Percentiles rank a stretch among this genome's conserved stretches.
Conservation (phyloP, 2,888 invertebrate species). For the Lathronympha strigana region DNA sequence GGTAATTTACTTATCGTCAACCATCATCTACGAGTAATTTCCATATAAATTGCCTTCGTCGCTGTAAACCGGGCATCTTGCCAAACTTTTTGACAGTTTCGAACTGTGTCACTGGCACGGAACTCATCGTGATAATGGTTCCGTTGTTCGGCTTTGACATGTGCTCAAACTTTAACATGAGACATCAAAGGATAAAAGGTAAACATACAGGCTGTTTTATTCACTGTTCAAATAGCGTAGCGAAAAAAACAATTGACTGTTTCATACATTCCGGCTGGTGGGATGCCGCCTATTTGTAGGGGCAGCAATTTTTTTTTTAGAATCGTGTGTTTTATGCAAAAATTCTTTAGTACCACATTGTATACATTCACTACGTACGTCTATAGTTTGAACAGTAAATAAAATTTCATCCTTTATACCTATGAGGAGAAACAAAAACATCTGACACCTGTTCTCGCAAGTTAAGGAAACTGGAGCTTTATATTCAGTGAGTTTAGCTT, state of each 20-base stretch:
- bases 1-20: background rate
- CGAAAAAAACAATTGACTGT: no score
- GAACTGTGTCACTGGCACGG: conserved; percentile 20
- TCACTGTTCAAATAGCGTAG: no score
- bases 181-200: conserved; percentile 9
- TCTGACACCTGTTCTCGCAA: background rate
- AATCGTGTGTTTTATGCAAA: no score
- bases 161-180: background rate
- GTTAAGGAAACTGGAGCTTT: background rate
- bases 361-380: no score
- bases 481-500: background rate
- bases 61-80: conserved; percentile 1
- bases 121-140: conserved; percentile 13
- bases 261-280: no score
- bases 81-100: conserved; percentile 23
- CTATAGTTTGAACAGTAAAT: no score
- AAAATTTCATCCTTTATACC: no score
- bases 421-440: background rate
- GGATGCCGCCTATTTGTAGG: no score
- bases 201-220: no score
- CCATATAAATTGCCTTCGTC: background rate
- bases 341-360: no score
- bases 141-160: conserved; percentile 14
- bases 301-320: no score
- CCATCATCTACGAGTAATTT: background rate